Percentiles rank a stretch among this genome's conserved stretches.
These are phyloP conservation scores for Phaonia tiefii DNA, from an alignment of 2,888 invertebrate species.

Conservation along the genomic window DNA sequence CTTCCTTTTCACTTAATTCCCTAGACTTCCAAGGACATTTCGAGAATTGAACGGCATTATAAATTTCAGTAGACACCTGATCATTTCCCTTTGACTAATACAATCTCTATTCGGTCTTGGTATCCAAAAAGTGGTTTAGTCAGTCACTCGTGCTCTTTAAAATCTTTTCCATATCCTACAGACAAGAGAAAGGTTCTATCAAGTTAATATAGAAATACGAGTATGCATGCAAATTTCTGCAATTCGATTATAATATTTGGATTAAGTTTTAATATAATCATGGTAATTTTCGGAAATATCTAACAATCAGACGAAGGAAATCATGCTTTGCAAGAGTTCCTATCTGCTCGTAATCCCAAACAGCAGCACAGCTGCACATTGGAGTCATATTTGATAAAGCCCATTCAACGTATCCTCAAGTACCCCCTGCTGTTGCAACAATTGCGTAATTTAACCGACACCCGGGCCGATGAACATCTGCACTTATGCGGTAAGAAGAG, in stretches of 20 bases:
- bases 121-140: too few species aligned
- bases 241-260: conserved; percentile 28
- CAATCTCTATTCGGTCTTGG: too few species aligned
- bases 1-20: too few species aligned
- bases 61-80: too few species aligned
- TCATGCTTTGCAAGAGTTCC: conserved; percentile 96
- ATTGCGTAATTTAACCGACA: conserved; percentile 95
- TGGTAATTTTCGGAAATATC: neutral
- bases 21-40: too few species aligned
- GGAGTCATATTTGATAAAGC: conserved; percentile 99
- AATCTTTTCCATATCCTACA: too few species aligned
- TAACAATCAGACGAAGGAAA: conserved; percentile 92
- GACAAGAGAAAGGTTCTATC: too few species aligned
- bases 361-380: conserved; percentile 98
- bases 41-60: too few species aligned
- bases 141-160: too few species aligned
- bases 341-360: conserved; percentile 95
- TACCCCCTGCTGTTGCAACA: conserved; percentile 97
- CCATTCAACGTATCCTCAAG: conserved; percentile 98
- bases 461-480: conserved; percentile 95
- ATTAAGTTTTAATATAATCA: conserved; percentile 22
- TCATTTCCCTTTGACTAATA: too few species aligned
- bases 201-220: too few species aligned
- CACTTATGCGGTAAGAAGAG: conserved; percentile 90
- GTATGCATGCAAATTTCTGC: conserved; percentile 32